Base-by-base conservation (phyloP, 1,140 invertebrate genomes). In the Calycopis cecrops region DNA sequence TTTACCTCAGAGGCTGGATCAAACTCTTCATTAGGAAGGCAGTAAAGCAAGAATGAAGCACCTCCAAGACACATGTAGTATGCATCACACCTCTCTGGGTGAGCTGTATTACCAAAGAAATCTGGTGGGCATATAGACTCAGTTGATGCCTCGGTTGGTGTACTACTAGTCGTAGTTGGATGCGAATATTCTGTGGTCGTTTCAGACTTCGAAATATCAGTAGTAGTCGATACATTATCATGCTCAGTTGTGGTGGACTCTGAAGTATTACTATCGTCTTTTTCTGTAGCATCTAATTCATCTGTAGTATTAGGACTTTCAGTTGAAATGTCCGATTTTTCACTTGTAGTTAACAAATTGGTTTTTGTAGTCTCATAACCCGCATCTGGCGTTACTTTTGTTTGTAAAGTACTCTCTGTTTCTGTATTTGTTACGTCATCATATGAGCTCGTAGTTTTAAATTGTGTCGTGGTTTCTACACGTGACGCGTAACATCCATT, bases 1-100 rank as follows among this genome's bases (percentile, higher is more conserved):
- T 62, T 71, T 52, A 77, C 71, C 37, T 48, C 38, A 14, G 8
- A 14, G 10, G 16, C 34, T 0, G 56, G 50, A 48, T 72, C 63
- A 35, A 66, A 78, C 42, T 78, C 75, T 10, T 59, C 21, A 28
- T 28, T 28, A 28, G 21, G 21, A 2, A 28, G 21, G 6, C 21
- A 28, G 21, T 28, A 28, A 28, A 28, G 21, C 21, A 28, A 28
- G 21, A 67, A 48, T 4, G 59, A 38, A 4, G 14, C 34, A 1
- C 59, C 59, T 14, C 35, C 54, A 11, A 53, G 21, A 37, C 65
- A 67, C 38, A 61, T 50, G 37, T 42, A 61, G 38, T 52, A 67
- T 6, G 56, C 50, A n/a, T 63, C 42, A 34, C 65, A 67, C 1
- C 40, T n/a, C 10, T 55, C 35, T n/a, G 65, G 65, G 57, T 64